Conservation (phyloP, 1,140 invertebrate species). For the Drepana arcuata region DNA sequence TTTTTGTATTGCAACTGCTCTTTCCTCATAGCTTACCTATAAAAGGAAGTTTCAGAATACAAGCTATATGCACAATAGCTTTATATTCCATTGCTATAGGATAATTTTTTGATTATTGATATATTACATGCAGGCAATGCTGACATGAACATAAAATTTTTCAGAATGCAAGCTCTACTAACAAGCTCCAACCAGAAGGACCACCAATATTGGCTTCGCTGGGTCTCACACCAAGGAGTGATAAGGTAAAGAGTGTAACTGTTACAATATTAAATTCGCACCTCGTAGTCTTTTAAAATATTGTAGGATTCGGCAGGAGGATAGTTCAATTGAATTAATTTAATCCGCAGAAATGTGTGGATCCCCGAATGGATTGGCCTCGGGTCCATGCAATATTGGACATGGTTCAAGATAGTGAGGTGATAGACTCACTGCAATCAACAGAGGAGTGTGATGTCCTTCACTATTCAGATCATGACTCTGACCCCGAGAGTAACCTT, state of each 20-base stretch:
- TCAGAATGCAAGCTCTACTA: slow-evolving; percentile 39
- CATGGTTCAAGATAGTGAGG: slow-evolving; percentile 62
- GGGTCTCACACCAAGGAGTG: slow-evolving; percentile 67
- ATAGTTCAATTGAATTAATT: slow-evolving; percentile 65
- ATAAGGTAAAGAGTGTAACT: slow-evolving; percentile 61
- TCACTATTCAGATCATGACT: slow-evolving; percentile 57
- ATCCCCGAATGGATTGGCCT: slow-evolving; percentile 68
- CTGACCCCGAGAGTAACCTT: slow-evolving; percentile 52
- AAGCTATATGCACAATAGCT: no score
- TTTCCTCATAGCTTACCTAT: no score
- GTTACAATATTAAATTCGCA: not conserved
- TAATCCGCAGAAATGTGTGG: slow-evolving; percentile 68
- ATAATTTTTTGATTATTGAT: no score
- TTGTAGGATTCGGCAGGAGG: slow-evolving; percentile 18
- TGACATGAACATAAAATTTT: no score
- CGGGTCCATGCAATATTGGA: slow-evolving; percentile 66
- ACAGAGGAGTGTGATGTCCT: slow-evolving; percentile 54
- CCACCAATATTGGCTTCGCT: slow-evolving; percentile 69
- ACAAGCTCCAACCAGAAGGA: slow-evolving; percentile 62
- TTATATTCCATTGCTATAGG: no score
- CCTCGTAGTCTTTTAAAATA: not conserved
- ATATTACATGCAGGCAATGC: no score
- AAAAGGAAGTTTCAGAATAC: no score
- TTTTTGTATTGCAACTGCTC: no score
- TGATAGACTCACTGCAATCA: slow-evolving; percentile 55